Evolutionary conservation across 2,797 vertebrate species (phyloP).

Genomic region (Myoxocephalus aenaeus): DNA sequence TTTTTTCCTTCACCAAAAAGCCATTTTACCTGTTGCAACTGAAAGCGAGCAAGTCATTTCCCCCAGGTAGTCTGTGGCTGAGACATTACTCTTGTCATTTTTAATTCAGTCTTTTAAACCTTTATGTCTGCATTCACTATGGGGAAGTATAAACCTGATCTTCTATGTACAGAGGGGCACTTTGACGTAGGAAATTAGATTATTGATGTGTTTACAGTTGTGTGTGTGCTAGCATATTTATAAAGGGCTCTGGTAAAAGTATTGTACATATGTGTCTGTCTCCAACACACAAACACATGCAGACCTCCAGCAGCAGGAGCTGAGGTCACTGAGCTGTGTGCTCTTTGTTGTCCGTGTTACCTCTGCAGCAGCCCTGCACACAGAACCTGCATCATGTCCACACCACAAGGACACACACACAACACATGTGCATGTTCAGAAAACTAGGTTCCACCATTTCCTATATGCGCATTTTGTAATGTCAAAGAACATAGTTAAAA

Average conservation of each 20-base stretch:
- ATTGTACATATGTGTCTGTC: neutral
- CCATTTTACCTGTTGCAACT: conserved; percentile 50
- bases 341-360: conserved; percentile 33
- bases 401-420: conserved; percentile 6
- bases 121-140: conserved; percentile 54
- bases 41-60: conserved; percentile 15
- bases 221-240: conserved; percentile 2
- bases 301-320: conserved; percentile 14
- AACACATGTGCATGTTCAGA: neutral
- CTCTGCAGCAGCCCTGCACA: conserved; percentile 31
- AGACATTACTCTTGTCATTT: conserved; percentile 40
- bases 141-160: conserved; percentile 40
- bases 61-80: conserved; percentile 25
- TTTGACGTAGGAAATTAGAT: conserved; percentile 39
- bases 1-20: conserved; percentile 28
- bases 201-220: conserved; percentile 29
- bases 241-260: conserved; percentile 5
- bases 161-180: conserved; percentile 12
- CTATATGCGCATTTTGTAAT: neutral
- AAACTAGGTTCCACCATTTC: neutral
- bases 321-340: conserved; percentile 7
- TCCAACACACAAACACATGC: neutral
- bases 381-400: conserved; percentile 19
- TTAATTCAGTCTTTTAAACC: conserved; percentile 37
- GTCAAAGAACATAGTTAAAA: neutral